These are phyloP conservation scores for Chrysomallon squamiferum DNA, from an alignment of 1,140 invertebrate genomes.

Conservation along the genomic window DNA sequence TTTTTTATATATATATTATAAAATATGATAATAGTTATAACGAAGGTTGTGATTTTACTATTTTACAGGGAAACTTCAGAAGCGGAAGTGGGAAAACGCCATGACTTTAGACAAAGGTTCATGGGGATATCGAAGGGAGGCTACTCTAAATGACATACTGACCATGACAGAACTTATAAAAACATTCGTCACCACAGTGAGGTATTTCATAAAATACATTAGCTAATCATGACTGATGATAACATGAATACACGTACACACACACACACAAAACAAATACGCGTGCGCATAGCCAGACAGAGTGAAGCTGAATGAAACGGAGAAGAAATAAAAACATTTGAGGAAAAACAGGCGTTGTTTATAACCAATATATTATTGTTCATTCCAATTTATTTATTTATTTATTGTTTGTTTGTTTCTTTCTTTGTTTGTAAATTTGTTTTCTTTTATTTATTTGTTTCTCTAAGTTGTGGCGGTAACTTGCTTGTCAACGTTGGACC, in stretches of 20 bases:
- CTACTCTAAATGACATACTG: conserved; percentile 75
- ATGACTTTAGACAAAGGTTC: conserved; percentile 88
- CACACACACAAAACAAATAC: not conserved
- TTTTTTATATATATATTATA: too few species aligned
- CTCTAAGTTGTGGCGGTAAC: conserved; percentile 82
- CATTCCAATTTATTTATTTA: too few species aligned
- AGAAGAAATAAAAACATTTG: too few species aligned
- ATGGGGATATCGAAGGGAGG: conserved; percentile 74
- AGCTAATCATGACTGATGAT: not conserved
- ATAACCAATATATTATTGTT: too few species aligned
- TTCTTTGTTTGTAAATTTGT: too few species aligned
- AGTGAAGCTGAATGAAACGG: too few species aligned
- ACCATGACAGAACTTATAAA: conserved; percentile 75
- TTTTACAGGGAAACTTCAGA: conserved; percentile 49
- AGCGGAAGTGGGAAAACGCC: conserved; percentile 66
- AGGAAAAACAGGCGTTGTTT: too few species aligned
- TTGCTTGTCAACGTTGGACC: conserved; percentile 89
- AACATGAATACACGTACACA: not conserved
- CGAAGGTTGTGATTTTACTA: not conserved
- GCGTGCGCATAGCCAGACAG: too few species aligned
- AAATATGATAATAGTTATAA: not conserved
- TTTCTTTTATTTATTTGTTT: not conserved
- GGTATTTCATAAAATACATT: conserved; percentile 25
- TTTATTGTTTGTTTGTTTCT: not conserved
- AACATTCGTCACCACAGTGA: conserved; percentile 77